Percentiles rank a stretch among this genome's conserved stretches.
Conservation (phyloP, 2,113 vertebrate species). For the Neogobius melanostomus region DNA sequence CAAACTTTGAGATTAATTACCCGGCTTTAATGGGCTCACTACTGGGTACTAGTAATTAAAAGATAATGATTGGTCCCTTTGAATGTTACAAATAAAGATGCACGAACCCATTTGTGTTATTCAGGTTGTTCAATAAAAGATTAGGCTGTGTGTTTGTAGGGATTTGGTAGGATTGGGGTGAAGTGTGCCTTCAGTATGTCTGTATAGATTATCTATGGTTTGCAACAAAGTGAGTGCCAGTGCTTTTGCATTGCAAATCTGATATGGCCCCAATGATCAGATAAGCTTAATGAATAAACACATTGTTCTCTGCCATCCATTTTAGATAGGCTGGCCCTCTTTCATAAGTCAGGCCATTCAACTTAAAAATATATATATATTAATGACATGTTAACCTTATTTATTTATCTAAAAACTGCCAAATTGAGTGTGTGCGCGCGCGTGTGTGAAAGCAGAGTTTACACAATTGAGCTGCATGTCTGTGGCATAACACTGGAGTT, state of each 20-base stretch:
- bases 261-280: constrained; percentile 56
- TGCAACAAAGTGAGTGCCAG: constrained; percentile 25
- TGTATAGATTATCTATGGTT: constrained; percentile 40
- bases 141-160: constrained; percentile 42
- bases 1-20: constrained; percentile 78
- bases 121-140: constrained; percentile 72
- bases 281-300: constrained; percentile 56
- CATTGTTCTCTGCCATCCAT: constrained; percentile 50
- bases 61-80: constrained; percentile 80
- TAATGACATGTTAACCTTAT: not conserved
- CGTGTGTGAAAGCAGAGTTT: not conserved
- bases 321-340: not conserved
- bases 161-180: constrained; percentile 3
- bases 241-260: constrained; percentile 46
- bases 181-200: constrained; percentile 30
- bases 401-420: not conserved
- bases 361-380: not conserved
- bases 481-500: constrained; percentile 1
- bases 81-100: constrained; percentile 79
- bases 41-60: constrained; percentile 77
- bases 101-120: constrained; percentile 71
- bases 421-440: constrained; percentile 10
- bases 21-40: constrained; percentile 73
- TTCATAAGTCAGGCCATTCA: constrained; percentile 49
- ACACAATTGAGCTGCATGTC: constrained; percentile 5